phyloP scores from a whole-genome alignment of 2,888 invertebrate species.

The Synergus umbraculus region DNA sequence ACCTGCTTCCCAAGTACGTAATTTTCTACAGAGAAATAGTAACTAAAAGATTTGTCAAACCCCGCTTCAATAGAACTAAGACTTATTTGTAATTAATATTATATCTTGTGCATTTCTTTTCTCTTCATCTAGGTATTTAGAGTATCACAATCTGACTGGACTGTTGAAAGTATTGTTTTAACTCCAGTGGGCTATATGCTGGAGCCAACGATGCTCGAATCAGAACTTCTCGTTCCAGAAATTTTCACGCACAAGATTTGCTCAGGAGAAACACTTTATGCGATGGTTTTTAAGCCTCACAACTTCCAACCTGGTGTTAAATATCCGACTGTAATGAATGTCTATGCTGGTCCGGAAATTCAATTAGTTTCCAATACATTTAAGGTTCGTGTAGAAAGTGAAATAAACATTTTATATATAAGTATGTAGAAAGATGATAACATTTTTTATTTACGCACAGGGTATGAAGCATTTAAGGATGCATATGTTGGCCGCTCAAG shows the following conservation, averaged over 20 bases:
- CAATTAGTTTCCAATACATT: conserved; percentile 98
- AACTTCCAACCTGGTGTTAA: conserved; percentile 82
- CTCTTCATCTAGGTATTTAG: conserved; percentile 80
- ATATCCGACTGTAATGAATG: conserved; percentile 96
- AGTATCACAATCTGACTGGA: conserved; percentile 83
- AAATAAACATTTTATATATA: not conserved
- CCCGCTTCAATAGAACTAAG: not conserved
- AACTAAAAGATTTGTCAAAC: conserved; percentile 3
- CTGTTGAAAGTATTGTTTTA: conserved; percentile 84
- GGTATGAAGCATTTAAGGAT: conserved; percentile 93
- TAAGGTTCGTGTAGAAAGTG: conserved; percentile 81
- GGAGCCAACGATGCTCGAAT: conserved; percentile 81
- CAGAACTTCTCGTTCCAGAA: conserved; percentile 84
- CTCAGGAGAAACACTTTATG: conserved; percentile 86
- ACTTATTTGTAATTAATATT: conserved; percentile 16
- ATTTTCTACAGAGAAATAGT: too few relatives aligned
- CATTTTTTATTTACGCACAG: conserved; percentile 75
- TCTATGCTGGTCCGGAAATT: conserved; percentile 99
- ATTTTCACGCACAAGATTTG: conserved; percentile 85
- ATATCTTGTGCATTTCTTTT: conserved; percentile 23
- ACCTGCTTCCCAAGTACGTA: conserved; percentile 84
- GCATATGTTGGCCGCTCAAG: conserved; percentile 96
- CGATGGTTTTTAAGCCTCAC: conserved; percentile 94
- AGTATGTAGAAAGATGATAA: conserved; percentile 1
- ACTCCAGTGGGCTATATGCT: conserved; percentile 86